These are phyloP conservation scores for Oriolus oriolus DNA, from an alignment of 2,113 vertebrate species.

Conservation along the genomic window DNA sequence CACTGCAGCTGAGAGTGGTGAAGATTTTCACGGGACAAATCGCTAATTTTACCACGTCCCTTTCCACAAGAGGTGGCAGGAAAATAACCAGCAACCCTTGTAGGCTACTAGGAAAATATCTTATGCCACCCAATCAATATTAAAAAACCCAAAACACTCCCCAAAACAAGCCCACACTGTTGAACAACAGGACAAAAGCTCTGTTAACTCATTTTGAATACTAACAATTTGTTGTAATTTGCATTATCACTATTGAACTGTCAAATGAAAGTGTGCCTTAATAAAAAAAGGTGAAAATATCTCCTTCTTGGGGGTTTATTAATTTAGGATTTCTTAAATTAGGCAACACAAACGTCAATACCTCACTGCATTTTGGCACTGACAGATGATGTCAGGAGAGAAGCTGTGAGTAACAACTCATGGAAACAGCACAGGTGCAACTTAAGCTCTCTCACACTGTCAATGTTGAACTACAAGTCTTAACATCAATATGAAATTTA, in stretches of 20 bases:
- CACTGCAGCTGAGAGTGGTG: not conserved
- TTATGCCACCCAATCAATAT: not conserved
- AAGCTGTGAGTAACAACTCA: not conserved
- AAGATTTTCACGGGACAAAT: not conserved
- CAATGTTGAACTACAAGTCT: accelerated
- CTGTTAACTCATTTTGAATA: not conserved
- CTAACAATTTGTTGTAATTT: not conserved
- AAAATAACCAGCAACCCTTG: not conserved
- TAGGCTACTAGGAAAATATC: not conserved
- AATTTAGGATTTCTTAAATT: not conserved
- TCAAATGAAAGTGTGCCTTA: not conserved
- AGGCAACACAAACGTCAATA: not conserved
- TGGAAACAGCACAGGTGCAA: not conserved
- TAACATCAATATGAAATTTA: not conserved
- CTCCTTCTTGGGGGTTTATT: not conserved
- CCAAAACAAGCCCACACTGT: not conserved
- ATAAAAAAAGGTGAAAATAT: not conserved
- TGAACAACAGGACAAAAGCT: not conserved
- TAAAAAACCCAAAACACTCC: accelerated
- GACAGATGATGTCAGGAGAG: not conserved
- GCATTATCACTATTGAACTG: not conserved
- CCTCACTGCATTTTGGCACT: not conserved
- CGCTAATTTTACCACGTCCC: not conserved
- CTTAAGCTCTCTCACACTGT: not conserved
- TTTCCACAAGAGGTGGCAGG: not conserved